Conservation (phyloP, 2,113 vertebrate species). For the Semnornis frantzii region DNA sequence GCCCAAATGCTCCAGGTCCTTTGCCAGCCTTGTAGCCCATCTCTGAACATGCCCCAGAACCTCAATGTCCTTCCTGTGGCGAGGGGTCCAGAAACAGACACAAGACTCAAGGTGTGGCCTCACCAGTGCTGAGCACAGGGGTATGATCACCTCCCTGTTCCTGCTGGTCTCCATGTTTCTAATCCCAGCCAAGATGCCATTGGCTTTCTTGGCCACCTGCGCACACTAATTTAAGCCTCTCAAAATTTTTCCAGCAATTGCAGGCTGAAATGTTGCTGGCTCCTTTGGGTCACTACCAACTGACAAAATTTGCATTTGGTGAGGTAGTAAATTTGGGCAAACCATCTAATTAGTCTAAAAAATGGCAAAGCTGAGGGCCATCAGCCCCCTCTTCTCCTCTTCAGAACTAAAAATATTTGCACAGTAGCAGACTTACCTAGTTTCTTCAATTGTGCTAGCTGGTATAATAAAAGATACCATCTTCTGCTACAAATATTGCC, state of each 20-base stretch:
- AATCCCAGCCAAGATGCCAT: too few relatives aligned
- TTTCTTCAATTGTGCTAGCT: neutral
- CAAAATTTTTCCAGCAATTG: neutral
- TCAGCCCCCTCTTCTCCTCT: neutral
- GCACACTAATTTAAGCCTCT: neutral
- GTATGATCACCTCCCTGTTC: too few relatives aligned
- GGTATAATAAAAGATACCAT: neutral
- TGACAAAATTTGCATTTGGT: neutral
- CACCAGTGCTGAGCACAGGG: too few relatives aligned
- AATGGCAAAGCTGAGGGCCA: neutral
- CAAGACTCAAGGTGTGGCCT: too few relatives aligned
- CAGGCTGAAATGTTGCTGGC: neutral
- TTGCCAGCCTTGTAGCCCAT: too few relatives aligned
- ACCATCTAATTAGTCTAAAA: neutral
- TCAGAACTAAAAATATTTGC: neutral
- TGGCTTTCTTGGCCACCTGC: too few relatives aligned
- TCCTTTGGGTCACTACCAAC: neutral
- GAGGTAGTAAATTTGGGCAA: neutral
- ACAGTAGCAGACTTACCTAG: neutral
- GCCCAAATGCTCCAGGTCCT: too few relatives aligned
- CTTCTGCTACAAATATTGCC: neutral
- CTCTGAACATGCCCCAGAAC: too few relatives aligned
- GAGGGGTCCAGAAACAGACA: too few relatives aligned
- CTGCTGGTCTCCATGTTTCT: too few relatives aligned
- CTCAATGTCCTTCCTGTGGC: too few relatives aligned